Conservation (phyloP, 2,113 vertebrate genomes). For the Eudyptes chrysolophus region DNA sequence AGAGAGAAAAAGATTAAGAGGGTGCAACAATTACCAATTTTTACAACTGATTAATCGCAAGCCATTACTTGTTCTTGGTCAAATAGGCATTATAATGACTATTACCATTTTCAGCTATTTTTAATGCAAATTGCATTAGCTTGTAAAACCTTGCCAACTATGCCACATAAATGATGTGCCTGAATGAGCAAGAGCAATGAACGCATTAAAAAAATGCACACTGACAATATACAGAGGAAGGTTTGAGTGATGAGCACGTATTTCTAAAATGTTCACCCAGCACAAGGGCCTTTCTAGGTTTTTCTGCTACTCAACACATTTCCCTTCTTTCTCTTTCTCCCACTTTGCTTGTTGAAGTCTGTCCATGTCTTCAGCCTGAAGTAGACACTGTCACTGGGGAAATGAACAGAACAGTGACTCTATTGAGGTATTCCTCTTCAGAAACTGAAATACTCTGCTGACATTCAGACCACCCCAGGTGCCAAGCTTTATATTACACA, state of each 20-base stretch:
- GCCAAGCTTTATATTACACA: background rate
- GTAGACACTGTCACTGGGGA: background rate
- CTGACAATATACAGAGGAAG: slow-evolving; percentile 73
- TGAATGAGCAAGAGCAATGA: slow-evolving; percentile 79
- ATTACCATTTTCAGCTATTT: slow-evolving; percentile 87
- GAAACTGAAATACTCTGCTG: background rate
- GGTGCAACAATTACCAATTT: slow-evolving; percentile 94
- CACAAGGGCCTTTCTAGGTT: background rate
- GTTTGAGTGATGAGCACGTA: slow-evolving; percentile 69
- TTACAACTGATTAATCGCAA: slow-evolving; percentile 91
- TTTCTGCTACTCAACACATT: slow-evolving; percentile 23
- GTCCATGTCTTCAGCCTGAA: background rate
- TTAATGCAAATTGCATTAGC: slow-evolving; percentile 88
- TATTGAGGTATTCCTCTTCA: background rate
- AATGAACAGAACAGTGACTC: background rate
- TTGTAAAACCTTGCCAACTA: slow-evolving; percentile 87
- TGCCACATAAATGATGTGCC: slow-evolving; percentile 83
- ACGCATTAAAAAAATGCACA: slow-evolving; percentile 74
- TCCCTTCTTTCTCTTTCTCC: background rate
- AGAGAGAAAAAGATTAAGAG: slow-evolving; percentile 93
- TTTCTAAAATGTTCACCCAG: slow-evolving; percentile 70
- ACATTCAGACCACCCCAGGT: background rate
- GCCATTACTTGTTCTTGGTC: slow-evolving; percentile 88
- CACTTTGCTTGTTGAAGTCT: background rate
- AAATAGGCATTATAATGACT: slow-evolving; percentile 88